Evolutionary conservation across 2,113 vertebrate species (phyloP), one percentile per base, ranked within the genome.

Genomic region (Brienomyrus brachyistius): DNA sequence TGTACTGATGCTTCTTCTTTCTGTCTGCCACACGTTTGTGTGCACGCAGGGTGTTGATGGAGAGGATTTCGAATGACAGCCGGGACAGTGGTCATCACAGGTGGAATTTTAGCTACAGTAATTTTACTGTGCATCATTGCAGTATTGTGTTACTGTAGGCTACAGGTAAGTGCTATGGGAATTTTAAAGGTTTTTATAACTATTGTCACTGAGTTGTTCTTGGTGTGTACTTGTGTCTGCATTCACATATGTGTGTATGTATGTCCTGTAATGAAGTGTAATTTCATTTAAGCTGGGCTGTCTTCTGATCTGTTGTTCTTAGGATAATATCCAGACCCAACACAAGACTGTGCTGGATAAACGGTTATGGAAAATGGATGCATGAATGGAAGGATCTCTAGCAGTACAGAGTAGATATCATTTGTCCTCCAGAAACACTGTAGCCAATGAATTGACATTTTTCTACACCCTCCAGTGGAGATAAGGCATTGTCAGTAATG

Each of bases 11-110:
- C 23, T n/a, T 8, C 54, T 40, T 11, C 48, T 52, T 19, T 17
- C 51, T 59, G 31, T 40, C 48, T 86, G 15, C 19, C 50, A 4
- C 70, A 19, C 70, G 6, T 70, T 31, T 50, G 5, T 35, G 43
- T 45, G 70, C 89, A 56, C 92, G 15, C 35, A 96, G 95, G 95
- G 94, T 95, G 96, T 98, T 98, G 96, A 99, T 99, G 98, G 98
- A 98, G 98, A 98, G 95, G 94, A 95, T 97, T 97, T 97, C 98
- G 98, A 97, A 99, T 99, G 98, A 99, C 98, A 98, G 98, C 98
- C 96, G 98, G 98, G 95, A 99, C 98, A 10, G 98, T 99, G 97
- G 98, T 99, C 94, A 99, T 99, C 97, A 99, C 98, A 94, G 98
- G 98, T 93, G 98, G 98, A 96, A 99, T 99, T 95, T 97, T 99